Conservation (phyloP, 2,888 invertebrate genomes). For the Muscina levida region DNA sequence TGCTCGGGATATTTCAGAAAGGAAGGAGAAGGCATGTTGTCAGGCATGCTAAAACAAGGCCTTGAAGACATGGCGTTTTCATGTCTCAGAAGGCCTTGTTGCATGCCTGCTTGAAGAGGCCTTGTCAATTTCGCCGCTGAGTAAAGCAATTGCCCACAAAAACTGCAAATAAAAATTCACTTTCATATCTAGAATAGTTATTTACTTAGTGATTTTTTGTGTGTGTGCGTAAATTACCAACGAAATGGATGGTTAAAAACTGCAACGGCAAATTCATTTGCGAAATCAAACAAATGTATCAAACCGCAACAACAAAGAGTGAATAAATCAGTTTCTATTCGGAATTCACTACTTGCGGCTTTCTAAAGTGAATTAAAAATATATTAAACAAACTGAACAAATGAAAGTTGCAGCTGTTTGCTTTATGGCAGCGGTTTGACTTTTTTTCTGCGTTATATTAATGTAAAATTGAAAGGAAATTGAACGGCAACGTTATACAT, state of each 20-base stretch:
- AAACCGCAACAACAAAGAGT: slow-evolving; percentile 3
- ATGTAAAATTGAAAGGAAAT: too few species aligned
- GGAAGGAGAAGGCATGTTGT: too few species aligned
- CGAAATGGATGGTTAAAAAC: not conserved
- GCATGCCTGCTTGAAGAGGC: too few species aligned
- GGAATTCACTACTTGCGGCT: not conserved
- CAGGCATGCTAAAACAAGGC: too few species aligned
- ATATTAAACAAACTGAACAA: slow-evolving; percentile 44
- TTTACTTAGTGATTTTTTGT: slow-evolving; percentile 35
- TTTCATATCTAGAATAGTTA: slow-evolving; percentile 20
- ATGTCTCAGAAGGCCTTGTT: too few species aligned
- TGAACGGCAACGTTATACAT: too few species aligned
- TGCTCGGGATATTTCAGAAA: too few species aligned
- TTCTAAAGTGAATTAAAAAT: slow-evolving; percentile 35
- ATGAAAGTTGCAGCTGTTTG: slow-evolving; percentile 10
- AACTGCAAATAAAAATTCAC: slow-evolving; percentile 8
- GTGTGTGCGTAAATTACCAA: not conserved
- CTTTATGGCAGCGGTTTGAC: not conserved
- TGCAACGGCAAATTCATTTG: slow-evolving; percentile 27
- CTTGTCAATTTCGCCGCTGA: too few species aligned
- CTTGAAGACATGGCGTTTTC: too few species aligned
- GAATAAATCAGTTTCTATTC: slow-evolving; percentile 1
- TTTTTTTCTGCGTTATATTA: too few species aligned
- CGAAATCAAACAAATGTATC: slow-evolving; percentile 37
- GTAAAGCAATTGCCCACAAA: too few species aligned